Evolutionary conservation across 2,797 vertebrate species (phyloP).

Genomic region (Anomalospiza imberbis): DNA sequence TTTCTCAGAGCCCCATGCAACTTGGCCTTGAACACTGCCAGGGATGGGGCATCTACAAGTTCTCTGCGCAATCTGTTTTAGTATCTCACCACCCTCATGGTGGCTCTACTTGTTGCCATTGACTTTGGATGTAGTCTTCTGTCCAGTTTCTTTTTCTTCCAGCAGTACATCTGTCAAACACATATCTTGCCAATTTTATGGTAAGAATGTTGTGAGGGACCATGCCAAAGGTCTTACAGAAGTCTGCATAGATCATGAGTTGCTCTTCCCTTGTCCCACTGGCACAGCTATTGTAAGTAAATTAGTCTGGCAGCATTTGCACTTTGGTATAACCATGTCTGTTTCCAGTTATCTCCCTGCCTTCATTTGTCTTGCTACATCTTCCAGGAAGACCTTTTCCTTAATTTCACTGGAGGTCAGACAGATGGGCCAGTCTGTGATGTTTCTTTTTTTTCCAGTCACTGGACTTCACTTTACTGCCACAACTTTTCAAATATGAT

Average conservation of each 20-base stretch:
- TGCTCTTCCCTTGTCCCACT: not conserved
- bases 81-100: not conserved
- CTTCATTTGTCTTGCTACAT: not conserved
- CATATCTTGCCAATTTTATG: not conserved
- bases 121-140: not conserved
- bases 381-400: not conserved
- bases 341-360: not conserved
- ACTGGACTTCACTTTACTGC: not conserved
- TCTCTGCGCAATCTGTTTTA: not conserved
- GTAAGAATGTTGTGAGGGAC: not conserved
- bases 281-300: not conserved
- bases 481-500: not conserved
- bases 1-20: not conserved
- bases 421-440: not conserved
- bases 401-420: not conserved
- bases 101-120: not conserved
- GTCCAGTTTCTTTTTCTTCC: not conserved
- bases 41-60: not conserved
- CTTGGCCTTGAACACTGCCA: not conserved
- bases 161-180: not conserved
- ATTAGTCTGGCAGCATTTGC: not conserved
- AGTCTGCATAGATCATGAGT: not conserved
- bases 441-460: not conserved
- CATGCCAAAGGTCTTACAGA: fast-evolving
- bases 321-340: not conserved